Conservation (phyloP, 1,140 invertebrate species). For the Drosophila bipectinata region DNA sequence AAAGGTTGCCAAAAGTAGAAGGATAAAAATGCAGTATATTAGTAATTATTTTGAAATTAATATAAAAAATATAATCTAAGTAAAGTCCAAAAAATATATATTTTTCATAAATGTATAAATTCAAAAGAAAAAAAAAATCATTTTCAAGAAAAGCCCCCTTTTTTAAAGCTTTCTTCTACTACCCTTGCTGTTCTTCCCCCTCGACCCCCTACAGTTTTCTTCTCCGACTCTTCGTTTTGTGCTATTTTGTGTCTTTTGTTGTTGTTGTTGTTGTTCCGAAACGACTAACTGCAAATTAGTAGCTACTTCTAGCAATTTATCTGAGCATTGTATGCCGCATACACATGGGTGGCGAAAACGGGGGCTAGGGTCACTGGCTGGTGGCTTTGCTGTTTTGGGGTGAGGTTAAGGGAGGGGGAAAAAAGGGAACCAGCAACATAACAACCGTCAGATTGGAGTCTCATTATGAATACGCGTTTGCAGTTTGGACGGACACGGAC, state of each 20-base stretch:
- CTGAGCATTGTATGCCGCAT: slow-evolving; percentile 55
- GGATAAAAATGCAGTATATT: no score
- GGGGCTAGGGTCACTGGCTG: not conserved
- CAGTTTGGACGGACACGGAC: slow-evolving; percentile 5
- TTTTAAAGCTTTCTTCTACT: not conserved
- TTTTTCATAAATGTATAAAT: no score
- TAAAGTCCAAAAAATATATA: no score
- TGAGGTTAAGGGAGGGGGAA: not conserved
- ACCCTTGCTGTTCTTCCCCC: slow-evolving; percentile 1
- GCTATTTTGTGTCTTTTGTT: no score
- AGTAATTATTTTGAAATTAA: no score
- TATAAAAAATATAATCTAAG: no score
- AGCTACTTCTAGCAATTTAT: slow-evolving; percentile 79
- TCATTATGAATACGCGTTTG: slow-evolving; percentile 68
- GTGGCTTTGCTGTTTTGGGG: no score
- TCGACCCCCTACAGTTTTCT: slow-evolving; percentile 21
- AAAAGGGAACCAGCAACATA: not conserved
- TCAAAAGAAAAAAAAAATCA: no score
- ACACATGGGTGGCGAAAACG: not conserved
- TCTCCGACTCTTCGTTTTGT: slow-evolving; percentile 15
- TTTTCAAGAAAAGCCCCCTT: not conserved
- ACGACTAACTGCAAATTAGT: slow-evolving; percentile 78
- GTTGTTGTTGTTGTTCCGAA: slow-evolving; percentile 34
- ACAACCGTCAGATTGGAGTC: slow-evolving; percentile 51
- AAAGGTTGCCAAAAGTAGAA: no score